A percentile compares a stretch with the other conserved stretches of the same genome.
Evolutionary conservation across 1,140 invertebrate genomes (phyloP).

Genomic region (Leucophenga varia): DNA sequence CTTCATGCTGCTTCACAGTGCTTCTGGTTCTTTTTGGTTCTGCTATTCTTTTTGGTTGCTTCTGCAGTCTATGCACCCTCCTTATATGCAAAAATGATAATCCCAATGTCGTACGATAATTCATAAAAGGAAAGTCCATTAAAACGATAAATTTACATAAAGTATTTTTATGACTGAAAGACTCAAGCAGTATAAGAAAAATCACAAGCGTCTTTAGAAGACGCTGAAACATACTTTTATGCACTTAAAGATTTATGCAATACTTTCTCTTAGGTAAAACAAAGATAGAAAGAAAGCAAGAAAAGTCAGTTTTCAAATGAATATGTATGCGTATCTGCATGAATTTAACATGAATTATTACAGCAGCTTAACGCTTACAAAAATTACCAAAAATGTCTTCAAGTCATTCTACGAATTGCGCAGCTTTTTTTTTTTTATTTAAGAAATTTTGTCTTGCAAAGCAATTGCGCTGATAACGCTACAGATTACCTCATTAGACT

Average conservation of each 20-base stretch:
- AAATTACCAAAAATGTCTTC: no score
- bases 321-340: slow-evolving; percentile 22
- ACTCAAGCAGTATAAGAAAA: slow-evolving; percentile 23
- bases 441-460: no score
- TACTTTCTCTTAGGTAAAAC: slow-evolving; percentile 4
- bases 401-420: no score
- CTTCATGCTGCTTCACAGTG: slow-evolving; percentile 12
- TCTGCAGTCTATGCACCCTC: no score
- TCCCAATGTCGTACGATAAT: slow-evolving; percentile 55
- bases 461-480: no score
- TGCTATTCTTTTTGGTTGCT: no score
- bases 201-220: slow-evolving; percentile 5
- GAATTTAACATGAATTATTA: no score
- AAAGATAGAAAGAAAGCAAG: slow-evolving; percentile 15
- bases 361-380: no score
- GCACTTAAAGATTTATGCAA: slow-evolving; percentile 24
- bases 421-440: no score
- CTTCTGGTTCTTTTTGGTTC: no score
- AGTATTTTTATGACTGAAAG: slow-evolving; percentile 9
- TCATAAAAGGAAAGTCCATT: slow-evolving; percentile 27
- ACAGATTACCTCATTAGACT: slow-evolving; percentile 11
- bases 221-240: no score
- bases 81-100: slow-evolving; percentile 50
- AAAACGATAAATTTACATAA: no score
- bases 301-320: slow-evolving; percentile 7